These are phyloP conservation scores for Agrotis exclamationis DNA, from an alignment of 2,888 invertebrate species.

Conservation along the genomic window DNA sequence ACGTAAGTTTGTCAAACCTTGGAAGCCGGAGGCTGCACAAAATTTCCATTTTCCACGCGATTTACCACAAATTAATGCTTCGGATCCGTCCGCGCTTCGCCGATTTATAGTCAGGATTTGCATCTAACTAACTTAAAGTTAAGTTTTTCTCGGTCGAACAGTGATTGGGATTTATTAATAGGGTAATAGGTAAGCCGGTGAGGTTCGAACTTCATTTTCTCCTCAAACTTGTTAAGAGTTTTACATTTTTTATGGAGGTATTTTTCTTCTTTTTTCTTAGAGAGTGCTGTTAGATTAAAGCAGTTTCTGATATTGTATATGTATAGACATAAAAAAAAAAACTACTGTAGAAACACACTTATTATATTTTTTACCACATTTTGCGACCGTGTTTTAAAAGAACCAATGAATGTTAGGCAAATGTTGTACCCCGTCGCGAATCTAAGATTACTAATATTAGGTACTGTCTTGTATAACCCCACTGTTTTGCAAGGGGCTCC, in stretches of 20 bases:
- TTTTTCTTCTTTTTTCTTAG: background rate
- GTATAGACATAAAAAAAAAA: too few relatives aligned
- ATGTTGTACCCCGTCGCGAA: too few relatives aligned
- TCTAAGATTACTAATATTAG: too few relatives aligned
- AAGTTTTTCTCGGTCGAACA: conserved; percentile 75
- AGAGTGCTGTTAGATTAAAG: background rate
- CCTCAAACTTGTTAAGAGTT: conserved; percentile 1
- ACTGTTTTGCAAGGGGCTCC: too few relatives aligned
- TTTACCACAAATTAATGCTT: conserved; percentile 90
- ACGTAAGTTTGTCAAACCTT: conserved; percentile 72
- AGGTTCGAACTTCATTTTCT: conserved; percentile 23
- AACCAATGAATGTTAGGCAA: too few relatives aligned
- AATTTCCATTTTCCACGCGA: conserved; percentile 91
- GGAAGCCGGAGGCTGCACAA: conserved; percentile 88
- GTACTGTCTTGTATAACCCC: too few relatives aligned
- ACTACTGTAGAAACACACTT: too few relatives aligned
- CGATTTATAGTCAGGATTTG: conserved; percentile 88
- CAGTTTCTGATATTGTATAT: background rate
- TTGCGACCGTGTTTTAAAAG: too few relatives aligned
- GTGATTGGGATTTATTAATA: conserved; percentile 75
- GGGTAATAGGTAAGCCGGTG: conserved; percentile 18
- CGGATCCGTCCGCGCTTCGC: conserved; percentile 86
- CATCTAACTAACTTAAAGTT: conserved; percentile 77
- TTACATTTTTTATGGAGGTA: background rate
- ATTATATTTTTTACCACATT: too few relatives aligned